Evolutionary conservation across 2,113 vertebrate species (phyloP).

Genomic region (Petroica traversi): DNA sequence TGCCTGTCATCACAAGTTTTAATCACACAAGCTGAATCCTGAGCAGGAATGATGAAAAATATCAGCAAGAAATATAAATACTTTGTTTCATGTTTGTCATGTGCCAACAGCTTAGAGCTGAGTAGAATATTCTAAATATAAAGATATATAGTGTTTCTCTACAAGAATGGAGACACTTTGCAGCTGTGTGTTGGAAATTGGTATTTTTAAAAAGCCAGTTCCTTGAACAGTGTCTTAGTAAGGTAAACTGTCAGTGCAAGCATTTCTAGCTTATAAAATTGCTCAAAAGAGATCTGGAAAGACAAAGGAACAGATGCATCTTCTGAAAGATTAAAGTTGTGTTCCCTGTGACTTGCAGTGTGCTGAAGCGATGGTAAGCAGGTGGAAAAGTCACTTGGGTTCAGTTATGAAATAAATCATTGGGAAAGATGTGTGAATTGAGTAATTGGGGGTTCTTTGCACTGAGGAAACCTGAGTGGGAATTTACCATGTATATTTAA

Average conservation of each 20-base stretch:
- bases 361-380: background rate
- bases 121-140: background rate
- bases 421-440: background rate
- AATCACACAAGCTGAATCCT: background rate
- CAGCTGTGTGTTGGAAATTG: background rate
- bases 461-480: background rate
- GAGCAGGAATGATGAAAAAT: background rate
- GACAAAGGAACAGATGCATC: background rate
- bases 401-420: background rate
- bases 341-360: background rate
- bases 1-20: background rate
- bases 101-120: background rate
- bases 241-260: constrained; percentile 7
- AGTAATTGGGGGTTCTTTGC: background rate
- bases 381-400: background rate
- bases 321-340: background rate
- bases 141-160: constrained; percentile 34
- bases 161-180: background rate
- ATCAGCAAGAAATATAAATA: background rate
- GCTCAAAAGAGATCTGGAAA: background rate
- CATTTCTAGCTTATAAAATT: constrained; percentile 32
- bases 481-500: background rate
- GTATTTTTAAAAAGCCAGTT: background rate
- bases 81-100: background rate
- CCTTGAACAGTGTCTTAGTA: background rate